Evolutionary conservation across 2,797 vertebrate genomes (phyloP), one percentile per base, ranked within the genome.

Genomic region (Enoplosus armatus): DNA sequence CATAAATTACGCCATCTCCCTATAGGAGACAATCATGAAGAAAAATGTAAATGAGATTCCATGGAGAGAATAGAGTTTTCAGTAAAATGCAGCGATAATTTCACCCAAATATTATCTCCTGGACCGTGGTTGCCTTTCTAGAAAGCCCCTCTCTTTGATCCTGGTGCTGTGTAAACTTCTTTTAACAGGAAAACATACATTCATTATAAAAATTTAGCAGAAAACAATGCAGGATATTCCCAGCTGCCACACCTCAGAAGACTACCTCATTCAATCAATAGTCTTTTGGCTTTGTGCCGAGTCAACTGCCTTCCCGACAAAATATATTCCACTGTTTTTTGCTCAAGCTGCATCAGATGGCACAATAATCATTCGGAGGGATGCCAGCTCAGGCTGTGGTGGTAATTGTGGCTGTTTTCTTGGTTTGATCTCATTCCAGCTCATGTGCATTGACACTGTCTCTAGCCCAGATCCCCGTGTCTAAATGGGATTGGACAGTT

Each of bases 1-100:
- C 82, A 90, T 90, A 90, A 89, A 93, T 92, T 87, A 89, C 85
- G 69, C 77, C 53, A 72, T 89, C 71, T 83, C 69, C 84, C 75
- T 78, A 75, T 53, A 80, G 89, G 84, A 90, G 79, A 76, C 43
- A 59, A 76, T 84, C 48, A 78, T 47, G 14, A 83, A 84, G 79
- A 59, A 75, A 86, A 77, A 90, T 90, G 79, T 74, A 89, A 92
- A 89, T 91, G 77, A 77, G 75, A 51, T 69, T 83, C 72, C 76
- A 59, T 73, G 27, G 75, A 87, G 75, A 80, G 60, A 77, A 66
- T 33, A 48, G 12, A 69, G 48, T 77, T 87, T 82, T 81, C 58
- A 65, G 73, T 43, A 43, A 84, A 82, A 77, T 64, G 8, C 48
- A 48, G 27, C 11, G 1, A 85, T 70, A 8, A 77, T 86, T 77